Percentiles rank a stretch among this genome's conserved stretches.
Conservation (phyloP, 2,797 vertebrate species). For the Pelobates cultripes region DNA sequence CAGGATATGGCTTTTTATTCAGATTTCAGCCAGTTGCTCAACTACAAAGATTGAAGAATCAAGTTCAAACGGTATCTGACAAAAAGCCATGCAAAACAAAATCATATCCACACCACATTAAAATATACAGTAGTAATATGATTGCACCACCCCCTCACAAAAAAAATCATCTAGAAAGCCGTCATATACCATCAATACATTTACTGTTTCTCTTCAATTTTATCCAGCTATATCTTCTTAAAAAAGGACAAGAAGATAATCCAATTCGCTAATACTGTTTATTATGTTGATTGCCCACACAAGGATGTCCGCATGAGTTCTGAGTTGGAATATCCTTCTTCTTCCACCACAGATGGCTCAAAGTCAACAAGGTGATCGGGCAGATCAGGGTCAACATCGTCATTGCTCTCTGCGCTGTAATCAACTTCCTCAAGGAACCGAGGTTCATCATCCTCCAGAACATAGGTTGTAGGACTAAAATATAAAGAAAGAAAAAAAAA, state of each 20-base stretch:
- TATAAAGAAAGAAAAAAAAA: conserved; percentile 52
- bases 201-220: conserved; percentile 66
- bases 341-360: conserved; percentile 71
- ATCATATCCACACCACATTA: conserved; percentile 56
- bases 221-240: conserved; percentile 59
- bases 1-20: conserved; percentile 12
- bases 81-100: conserved; percentile 69
- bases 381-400: conserved; percentile 80
- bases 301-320: conserved; percentile 76
- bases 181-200: conserved; percentile 66
- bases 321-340: conserved; percentile 81
- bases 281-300: conserved; percentile 61
- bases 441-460: conserved; percentile 95
- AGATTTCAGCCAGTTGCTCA: conserved; percentile 50
- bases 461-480: conserved; percentile 86
- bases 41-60: conserved; percentile 54
- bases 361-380: conserved; percentile 75
- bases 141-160: conserved; percentile 41
- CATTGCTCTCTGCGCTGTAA: conserved; percentile 97
- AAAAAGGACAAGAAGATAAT: conserved; percentile 50
- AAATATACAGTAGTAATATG: conserved; percentile 59
- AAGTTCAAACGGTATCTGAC: conserved; percentile 30
- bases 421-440: conserved; percentile 94
- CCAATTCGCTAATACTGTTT: conserved; percentile 53
- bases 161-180: conserved; percentile 48